phyloP scores from a whole-genome alignment of 2,888 invertebrate genomes.

The Therioaphis trifolii region DNA sequence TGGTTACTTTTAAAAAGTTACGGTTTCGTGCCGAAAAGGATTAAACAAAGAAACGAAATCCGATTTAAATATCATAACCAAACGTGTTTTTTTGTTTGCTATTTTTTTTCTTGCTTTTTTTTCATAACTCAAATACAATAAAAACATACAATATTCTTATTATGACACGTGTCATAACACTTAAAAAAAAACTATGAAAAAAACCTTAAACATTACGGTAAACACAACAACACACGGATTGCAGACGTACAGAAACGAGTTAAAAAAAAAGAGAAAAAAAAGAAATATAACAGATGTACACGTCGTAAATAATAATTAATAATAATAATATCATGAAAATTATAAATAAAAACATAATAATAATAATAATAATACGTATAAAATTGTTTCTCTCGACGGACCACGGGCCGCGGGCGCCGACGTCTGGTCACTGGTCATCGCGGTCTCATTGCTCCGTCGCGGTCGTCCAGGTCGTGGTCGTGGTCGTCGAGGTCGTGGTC shows the following conservation, averaged over 20 bases:
- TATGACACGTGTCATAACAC: conserved; percentile 26
- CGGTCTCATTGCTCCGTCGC: too few species aligned
- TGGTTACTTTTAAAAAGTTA: too few species aligned
- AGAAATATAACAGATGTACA: background rate
- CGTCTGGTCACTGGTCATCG: background rate
- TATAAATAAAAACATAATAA: too few species aligned
- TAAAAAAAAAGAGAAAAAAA: background rate
- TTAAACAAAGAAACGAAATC: too few species aligned
- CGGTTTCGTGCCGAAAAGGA: too few species aligned
- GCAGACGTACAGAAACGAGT: conserved; percentile 23
- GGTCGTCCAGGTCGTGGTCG: too few species aligned
- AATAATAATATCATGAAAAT: background rate
- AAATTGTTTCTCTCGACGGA: background rate
- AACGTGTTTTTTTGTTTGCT: background rate
- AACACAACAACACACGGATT: conserved; percentile 46
- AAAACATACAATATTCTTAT: conserved; percentile 38
- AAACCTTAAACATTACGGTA: conserved; percentile 42
- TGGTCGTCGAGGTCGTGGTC: too few species aligned
- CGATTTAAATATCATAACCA: background rate
- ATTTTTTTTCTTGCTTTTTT: background rate
- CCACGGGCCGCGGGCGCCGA: background rate
- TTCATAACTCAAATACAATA: conserved; percentile 19
- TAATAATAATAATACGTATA: too few species aligned
- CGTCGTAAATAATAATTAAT: too few species aligned
- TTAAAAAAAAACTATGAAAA: conserved; percentile 30